Conservation (phyloP, 2,888 invertebrate genomes). For the Chironomus riparius region DNA sequence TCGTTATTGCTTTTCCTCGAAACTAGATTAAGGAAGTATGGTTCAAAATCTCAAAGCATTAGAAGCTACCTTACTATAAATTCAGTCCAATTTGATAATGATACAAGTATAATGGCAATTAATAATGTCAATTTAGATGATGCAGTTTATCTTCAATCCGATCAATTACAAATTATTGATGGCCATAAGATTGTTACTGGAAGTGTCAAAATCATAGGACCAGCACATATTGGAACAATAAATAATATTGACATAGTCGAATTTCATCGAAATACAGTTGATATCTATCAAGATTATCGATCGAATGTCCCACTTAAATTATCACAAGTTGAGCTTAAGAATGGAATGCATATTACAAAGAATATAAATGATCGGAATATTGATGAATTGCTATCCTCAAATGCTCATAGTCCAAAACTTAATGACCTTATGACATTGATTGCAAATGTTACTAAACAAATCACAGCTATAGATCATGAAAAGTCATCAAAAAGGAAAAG, state of each 20-base stretch:
- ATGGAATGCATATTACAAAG: background rate
- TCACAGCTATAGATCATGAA: background rate
- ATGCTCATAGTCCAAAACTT: slow-evolving; percentile 1
- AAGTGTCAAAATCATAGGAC: slow-evolving; percentile 1
- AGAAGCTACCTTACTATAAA: background rate
- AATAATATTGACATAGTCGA: slow-evolving; percentile 2
- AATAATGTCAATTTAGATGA: slow-evolving; percentile 1
- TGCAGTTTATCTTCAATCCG: background rate
- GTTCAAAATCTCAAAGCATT: background rate
- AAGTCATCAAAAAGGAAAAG: background rate
- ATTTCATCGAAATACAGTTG: background rate
- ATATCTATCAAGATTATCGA: background rate
- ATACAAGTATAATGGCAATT: background rate
- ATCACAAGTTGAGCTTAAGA: background rate
- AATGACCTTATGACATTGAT: background rate
- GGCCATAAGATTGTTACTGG: slow-evolving; percentile 1
- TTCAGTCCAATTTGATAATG: background rate
- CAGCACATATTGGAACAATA: background rate
- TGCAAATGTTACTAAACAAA: background rate
- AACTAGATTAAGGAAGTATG: slow-evolving; percentile 4
- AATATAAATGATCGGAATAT: background rate
- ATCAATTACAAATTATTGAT: background rate
- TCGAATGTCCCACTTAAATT: background rate
- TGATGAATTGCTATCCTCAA: background rate
- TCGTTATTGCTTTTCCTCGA: background rate